A percentile compares a stretch with the other conserved stretches of the same genome.
These are phyloP conservation scores for Agrotis exclamationis DNA, from an alignment of 2,888 invertebrate genomes.

Conservation along the genomic window DNA sequence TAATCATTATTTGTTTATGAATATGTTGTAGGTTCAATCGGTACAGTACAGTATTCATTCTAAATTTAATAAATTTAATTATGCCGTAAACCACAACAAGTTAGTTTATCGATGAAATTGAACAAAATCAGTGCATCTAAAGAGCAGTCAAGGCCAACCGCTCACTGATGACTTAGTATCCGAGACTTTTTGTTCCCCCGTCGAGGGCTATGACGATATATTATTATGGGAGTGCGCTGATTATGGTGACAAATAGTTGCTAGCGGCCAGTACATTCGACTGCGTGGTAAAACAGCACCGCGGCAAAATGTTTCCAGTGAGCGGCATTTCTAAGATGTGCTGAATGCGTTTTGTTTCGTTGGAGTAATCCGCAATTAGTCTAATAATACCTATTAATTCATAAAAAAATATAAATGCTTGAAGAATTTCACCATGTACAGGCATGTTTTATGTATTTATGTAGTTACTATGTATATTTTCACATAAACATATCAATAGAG, in stretches of 20 bases:
- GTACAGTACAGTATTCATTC: conserved; percentile 4
- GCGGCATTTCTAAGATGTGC: not conserved
- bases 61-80: not conserved
- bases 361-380: conserved; percentile 4
- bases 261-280: too few species aligned
- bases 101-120: not conserved
- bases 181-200: too few species aligned
- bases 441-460: conserved; percentile 3
- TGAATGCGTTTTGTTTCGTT: not conserved
- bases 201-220: too few species aligned
- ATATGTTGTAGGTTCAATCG: conserved; percentile 7
- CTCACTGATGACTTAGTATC: too few species aligned
- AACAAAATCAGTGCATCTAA: not conserved
- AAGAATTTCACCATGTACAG: conserved; percentile 1
- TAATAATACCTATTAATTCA: not conserved
- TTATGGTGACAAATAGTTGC: too few species aligned
- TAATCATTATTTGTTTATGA: not conserved
- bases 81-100: not conserved
- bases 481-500: conserved; percentile 54
- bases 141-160: too few species aligned
- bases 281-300: too few species aligned
- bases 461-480: conserved; percentile 24
- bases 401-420: not conserved
- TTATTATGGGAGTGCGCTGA: too few species aligned
- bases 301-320: too few species aligned